Conservation (phyloP, 2,888 invertebrate species). For the Phalera bucephala region DNA sequence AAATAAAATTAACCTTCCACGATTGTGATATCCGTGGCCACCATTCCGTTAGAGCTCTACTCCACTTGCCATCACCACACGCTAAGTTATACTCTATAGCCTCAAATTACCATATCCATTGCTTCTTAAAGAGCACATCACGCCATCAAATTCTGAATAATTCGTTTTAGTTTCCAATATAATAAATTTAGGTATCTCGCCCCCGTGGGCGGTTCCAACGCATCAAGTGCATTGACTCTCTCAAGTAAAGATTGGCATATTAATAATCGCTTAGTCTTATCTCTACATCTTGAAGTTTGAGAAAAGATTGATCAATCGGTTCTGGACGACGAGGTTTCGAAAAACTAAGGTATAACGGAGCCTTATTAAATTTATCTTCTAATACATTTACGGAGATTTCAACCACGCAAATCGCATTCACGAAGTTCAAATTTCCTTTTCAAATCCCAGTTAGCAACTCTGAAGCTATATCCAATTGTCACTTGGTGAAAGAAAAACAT, state of each 20-base stretch:
- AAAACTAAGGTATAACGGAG: background rate
- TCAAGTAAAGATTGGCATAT: constrained; percentile 1
- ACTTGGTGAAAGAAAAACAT: no score
- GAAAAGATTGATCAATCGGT: background rate
- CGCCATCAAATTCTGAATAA: constrained; percentile 20
- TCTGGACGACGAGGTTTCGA: background rate
- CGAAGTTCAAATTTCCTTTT: no score
- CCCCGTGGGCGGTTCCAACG: constrained; percentile 30
- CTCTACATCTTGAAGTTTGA: background rate
- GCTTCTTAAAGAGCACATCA: background rate
- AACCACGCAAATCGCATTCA: no score
- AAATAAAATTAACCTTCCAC: no score
- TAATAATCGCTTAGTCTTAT: background rate
- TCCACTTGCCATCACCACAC: no score
- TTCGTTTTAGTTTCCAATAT: constrained; percentile 29
- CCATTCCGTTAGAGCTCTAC: no score
- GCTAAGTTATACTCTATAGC: no score
- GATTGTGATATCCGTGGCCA: no score
- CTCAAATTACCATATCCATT: constrained; percentile 4
- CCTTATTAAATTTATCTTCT: no score
- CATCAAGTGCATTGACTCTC: constrained; percentile 36
- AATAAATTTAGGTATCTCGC: constrained; percentile 31
- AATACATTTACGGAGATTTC: no score
- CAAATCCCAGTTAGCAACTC: no score
- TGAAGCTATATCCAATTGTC: no score